Evolutionary conservation across 2,888 invertebrate genomes (phyloP).

Genomic region (Taphrorychus bicolor): DNA sequence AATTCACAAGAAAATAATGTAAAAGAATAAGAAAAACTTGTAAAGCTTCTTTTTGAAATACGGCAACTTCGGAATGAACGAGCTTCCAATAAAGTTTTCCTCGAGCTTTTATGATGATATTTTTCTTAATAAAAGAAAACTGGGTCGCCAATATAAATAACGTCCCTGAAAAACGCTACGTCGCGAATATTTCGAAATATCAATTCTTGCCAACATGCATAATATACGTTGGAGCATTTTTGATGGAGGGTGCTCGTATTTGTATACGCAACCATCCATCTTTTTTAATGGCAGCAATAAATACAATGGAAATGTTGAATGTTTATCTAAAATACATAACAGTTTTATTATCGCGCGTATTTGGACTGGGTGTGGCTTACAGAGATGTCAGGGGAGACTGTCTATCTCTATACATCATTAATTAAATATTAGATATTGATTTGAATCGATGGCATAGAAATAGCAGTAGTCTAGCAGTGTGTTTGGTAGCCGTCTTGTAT

Average conservation of each 20-base stretch:
- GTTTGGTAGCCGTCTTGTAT: no score
- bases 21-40: not conserved
- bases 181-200: constrained; percentile 6
- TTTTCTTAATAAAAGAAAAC: constrained; percentile 20
- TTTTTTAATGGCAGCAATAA: constrained; percentile 8
- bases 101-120: constrained; percentile 8
- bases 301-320: constrained; percentile 2
- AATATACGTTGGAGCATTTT: not conserved
- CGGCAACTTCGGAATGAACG: not conserved
- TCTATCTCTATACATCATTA: not conserved
- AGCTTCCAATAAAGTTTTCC: constrained; percentile 16
- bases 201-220: constrained; percentile 4
- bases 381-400: not conserved
- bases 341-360: not conserved
- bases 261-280: not conserved
- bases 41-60: not conserved
- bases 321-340: constrained; percentile 1
- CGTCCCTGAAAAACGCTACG: constrained; percentile 4
- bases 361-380: not conserved
- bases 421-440: not conserved
- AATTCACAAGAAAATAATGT: not conserved
- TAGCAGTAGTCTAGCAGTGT: no score
- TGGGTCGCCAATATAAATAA: constrained; percentile 19
- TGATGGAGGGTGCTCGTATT: constrained; percentile 7
- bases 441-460: no score